phyloP scores from a whole-genome alignment of 2,888 invertebrate species.

The Apamea monoglypha region DNA sequence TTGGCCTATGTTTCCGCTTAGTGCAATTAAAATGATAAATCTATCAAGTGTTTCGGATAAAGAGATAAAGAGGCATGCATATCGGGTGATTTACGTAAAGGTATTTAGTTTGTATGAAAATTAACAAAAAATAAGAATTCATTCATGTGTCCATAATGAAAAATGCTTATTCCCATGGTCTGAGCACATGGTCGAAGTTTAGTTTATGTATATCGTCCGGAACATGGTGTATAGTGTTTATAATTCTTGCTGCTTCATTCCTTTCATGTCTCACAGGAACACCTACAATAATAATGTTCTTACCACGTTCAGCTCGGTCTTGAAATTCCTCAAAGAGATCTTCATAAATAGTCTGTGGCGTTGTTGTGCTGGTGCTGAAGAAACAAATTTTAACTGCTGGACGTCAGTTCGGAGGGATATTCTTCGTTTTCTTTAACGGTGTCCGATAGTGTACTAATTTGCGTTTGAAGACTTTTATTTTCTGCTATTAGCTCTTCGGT shows the following conservation, averaged over 20 bases:
- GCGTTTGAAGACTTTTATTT: background rate
- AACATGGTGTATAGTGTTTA: background rate
- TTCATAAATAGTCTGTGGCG: no score
- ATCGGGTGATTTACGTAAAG: no score
- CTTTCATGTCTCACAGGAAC: background rate
- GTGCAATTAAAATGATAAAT: no score
- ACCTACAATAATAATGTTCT: background rate
- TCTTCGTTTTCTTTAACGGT: slow-evolving; percentile 1
- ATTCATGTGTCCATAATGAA: background rate
- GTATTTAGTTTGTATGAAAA: no score
- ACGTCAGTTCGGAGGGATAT: background rate
- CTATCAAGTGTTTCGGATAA: no score
- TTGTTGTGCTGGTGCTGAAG: background rate
- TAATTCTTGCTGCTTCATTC: background rate
- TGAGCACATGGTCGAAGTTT: background rate
- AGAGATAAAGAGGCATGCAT: no score
- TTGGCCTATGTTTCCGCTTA: no score
- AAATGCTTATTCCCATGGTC: background rate
- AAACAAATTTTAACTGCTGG: background rate
- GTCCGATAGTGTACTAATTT: background rate
- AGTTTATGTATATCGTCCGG: background rate
- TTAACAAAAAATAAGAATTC: no score
- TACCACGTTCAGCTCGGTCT: background rate
- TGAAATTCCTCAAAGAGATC: slow-evolving; percentile 1
- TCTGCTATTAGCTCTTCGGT: background rate